phyloP scores from a whole-genome alignment of 2,888 invertebrate genomes.

The Sisyra terminalis region DNA sequence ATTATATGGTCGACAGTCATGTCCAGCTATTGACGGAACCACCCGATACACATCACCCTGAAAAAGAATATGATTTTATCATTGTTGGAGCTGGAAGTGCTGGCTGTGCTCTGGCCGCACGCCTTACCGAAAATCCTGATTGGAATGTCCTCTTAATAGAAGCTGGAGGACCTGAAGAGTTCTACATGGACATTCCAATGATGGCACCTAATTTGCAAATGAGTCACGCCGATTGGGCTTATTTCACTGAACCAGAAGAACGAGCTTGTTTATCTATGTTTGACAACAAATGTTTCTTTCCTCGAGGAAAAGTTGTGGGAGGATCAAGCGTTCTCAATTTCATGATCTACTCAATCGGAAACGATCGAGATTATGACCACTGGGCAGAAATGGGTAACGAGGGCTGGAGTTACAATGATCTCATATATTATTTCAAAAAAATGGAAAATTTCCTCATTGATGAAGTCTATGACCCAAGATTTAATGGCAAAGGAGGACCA shows the following conservation, averaged over 20 bases:
- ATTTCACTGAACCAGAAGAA: slow-evolving; percentile 29
- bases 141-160: slow-evolving; percentile 35
- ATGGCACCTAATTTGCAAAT: slow-evolving; percentile 45
- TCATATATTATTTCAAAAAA: slow-evolving; percentile 62
- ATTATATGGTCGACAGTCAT: background rate
- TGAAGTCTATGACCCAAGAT: slow-evolving; percentile 29
- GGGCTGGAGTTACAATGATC: slow-evolving; percentile 58
- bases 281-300: slow-evolving; percentile 21
- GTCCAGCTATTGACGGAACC: background rate
- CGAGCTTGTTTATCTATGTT: slow-evolving; percentile 23
- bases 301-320: slow-evolving; percentile 60
- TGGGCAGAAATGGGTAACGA: slow-evolving; percentile 57
- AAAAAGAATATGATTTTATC: slow-evolving; percentile 19
- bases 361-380: slow-evolving; percentile 52
- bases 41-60: background rate
- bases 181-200: slow-evolving; percentile 48
- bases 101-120: slow-evolving; percentile 33
- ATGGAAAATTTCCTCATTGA: slow-evolving; percentile 52
- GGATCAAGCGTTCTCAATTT: slow-evolving; percentile 66
- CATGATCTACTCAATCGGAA: slow-evolving; percentile 64
- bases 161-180: slow-evolving; percentile 36
- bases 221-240: slow-evolving; percentile 40
- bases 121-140: slow-evolving; percentile 27
- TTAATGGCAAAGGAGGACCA: slow-evolving; percentile 38
- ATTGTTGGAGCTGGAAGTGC: slow-evolving; percentile 31